Percentiles rank a stretch among this genome's conserved stretches.
phyloP scores from a whole-genome alignment of 64 coral and sea anemone species.

The Stylophora pistillata region DNA sequence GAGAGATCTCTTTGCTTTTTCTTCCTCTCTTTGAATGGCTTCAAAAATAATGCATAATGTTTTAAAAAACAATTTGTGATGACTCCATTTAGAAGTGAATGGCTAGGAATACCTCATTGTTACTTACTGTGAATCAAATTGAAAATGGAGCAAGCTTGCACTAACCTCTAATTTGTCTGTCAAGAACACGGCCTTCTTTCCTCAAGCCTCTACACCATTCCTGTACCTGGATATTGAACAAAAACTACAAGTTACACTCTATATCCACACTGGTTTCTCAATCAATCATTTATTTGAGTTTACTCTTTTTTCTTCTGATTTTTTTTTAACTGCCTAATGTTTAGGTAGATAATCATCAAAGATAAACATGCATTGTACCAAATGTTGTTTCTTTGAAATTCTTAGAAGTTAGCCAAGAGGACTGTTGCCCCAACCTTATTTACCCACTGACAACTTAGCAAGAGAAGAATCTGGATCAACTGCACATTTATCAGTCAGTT shows the following conservation, averaged over 20 bases:
- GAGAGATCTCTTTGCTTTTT: conserved; percentile 71
- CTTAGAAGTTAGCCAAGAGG: too few species aligned
- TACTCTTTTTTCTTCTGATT: too few species aligned
- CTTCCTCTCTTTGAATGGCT: conserved; percentile 91
- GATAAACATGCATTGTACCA: too few species aligned
- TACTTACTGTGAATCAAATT: neutral
- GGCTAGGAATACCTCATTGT: neutral
- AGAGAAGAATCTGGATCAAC: too few species aligned
- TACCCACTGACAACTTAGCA: too few species aligned
- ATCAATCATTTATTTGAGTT: too few species aligned
- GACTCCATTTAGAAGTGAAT: neutral
- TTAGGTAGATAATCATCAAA: too few species aligned
- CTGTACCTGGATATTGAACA: conserved; percentile 68
- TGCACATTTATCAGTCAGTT: too few species aligned
- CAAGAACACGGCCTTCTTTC: conserved; percentile 82
- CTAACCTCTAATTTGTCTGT: conserved; percentile 93
- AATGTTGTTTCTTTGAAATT: too few species aligned
- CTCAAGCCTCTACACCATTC: conserved; percentile 84
- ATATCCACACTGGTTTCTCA: too few species aligned
- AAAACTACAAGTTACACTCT: neutral
- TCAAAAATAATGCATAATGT: neutral
- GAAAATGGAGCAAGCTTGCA: neutral
- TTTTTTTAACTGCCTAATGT: too few species aligned
- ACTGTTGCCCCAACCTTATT: too few species aligned
- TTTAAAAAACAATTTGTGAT: neutral